Percentiles rank a stretch among this genome's conserved stretches.
These are phyloP conservation scores for Phalacrocorax carbo DNA, from an alignment of 2,113 vertebrate species.

Conservation along the genomic window DNA sequence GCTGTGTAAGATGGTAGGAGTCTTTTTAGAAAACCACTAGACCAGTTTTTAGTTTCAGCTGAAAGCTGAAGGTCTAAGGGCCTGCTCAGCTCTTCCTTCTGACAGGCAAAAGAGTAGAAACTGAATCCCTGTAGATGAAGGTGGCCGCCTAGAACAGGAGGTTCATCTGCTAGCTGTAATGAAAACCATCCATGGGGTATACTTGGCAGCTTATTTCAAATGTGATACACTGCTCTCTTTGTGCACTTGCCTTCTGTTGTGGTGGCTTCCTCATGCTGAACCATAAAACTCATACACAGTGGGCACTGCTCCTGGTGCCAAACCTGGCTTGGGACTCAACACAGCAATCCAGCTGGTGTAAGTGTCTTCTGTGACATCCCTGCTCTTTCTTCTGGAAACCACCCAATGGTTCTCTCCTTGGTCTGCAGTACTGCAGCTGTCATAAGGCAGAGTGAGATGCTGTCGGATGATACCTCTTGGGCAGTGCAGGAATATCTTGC, in stretches of 20 bases:
- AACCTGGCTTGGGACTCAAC: fast-evolving
- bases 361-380: neutral
- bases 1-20: neutral
- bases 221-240: neutral
- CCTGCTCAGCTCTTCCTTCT: neutral
- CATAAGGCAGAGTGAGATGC: neutral
- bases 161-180: neutral
- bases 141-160: neutral
- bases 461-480: fast-evolving
- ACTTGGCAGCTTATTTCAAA: neutral
- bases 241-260: neutral
- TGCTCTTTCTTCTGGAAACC: neutral
- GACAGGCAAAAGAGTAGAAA: neutral
- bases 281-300: fast-evolving
- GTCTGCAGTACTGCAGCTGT: neutral
- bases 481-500: neutral
- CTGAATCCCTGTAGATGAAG: neutral
- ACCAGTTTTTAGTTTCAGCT: neutral
- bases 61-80: neutral
- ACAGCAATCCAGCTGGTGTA: neutral
- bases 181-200: neutral
- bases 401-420: fast-evolving
- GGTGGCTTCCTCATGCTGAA: neutral
- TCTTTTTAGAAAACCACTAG: neutral
- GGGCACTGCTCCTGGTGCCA: neutral